Evolutionary conservation across 2,888 invertebrate genomes (phyloP).

Genomic region (Dryocosmus kuriphilus): DNA sequence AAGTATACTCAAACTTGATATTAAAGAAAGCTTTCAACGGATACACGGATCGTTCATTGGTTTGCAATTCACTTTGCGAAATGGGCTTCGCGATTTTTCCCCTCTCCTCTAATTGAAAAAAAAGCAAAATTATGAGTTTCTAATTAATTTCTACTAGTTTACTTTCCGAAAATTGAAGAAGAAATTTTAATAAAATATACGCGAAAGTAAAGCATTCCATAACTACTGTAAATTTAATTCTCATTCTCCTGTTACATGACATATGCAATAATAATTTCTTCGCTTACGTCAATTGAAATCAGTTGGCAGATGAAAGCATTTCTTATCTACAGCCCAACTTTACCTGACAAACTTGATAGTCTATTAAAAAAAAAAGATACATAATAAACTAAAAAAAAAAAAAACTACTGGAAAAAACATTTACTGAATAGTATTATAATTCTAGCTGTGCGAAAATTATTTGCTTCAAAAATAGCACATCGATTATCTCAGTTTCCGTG

Average conservation of each 20-base stretch:
- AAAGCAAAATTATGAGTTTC: neutral
- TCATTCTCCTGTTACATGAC: too few relatives aligned
- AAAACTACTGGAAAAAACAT: neutral
- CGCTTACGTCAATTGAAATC: conserved; percentile 32
- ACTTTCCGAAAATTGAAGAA: neutral
- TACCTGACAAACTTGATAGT: neutral
- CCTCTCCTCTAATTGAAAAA: neutral
- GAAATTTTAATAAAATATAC: neutral
- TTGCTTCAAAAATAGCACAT: too few relatives aligned
- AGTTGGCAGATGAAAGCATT: conserved; percentile 6
- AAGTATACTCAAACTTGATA: neutral
- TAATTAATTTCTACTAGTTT: neutral
- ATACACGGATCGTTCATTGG: conserved; percentile 1
- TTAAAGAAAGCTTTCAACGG: conserved; percentile 2
- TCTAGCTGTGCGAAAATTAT: neutral
- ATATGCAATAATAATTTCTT: too few relatives aligned
- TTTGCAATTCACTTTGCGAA: neutral
- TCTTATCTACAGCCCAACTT: conserved; percentile 1
- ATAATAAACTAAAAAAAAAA: neutral
- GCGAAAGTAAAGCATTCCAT: neutral
- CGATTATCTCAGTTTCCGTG: too few relatives aligned
- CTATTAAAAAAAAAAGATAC: neutral
- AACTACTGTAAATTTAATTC: neutral
- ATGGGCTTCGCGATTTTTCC: neutral
- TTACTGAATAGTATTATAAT: neutral